These are phyloP conservation scores for Reticulitermes lucifugus DNA, from an alignment of 2,888 invertebrate species.

Conservation along the genomic window DNA sequence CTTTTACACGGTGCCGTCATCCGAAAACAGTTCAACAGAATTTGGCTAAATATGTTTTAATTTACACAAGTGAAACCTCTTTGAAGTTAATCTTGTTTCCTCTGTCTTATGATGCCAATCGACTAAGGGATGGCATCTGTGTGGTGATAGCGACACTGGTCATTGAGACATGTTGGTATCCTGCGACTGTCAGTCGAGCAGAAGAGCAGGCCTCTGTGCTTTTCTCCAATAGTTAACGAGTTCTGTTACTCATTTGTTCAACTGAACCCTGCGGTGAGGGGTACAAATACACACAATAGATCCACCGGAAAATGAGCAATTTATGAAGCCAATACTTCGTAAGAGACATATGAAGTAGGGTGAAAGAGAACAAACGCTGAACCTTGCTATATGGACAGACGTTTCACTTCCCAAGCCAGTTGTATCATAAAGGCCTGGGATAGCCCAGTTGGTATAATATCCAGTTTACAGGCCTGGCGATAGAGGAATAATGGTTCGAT, in stretches of 20 bases:
- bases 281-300: slow-evolving; percentile 37
- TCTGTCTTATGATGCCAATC: no score
- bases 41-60: no score
- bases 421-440: no score
- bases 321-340: slow-evolving; percentile 46
- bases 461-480: no score
- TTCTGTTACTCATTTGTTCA: slow-evolving; percentile 39
- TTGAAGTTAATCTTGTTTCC: no score
- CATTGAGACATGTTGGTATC: no score
- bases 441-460: no score
- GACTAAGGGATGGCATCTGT: no score
- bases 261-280: slow-evolving; percentile 43
- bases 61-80: no score
- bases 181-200: background rate
- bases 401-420: background rate
- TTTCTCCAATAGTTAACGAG: slow-evolving; percentile 14
- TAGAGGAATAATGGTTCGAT: no score
- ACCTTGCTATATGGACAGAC: background rate
- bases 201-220: background rate
- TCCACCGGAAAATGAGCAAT: slow-evolving; percentile 49
- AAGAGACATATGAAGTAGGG: background rate
- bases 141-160: background rate
- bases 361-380: background rate
- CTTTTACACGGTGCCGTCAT: no score
- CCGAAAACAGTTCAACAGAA: no score